These are phyloP conservation scores for Drosophila varians DNA, from an alignment of 1,140 invertebrate species.

Conservation along the genomic window DNA sequence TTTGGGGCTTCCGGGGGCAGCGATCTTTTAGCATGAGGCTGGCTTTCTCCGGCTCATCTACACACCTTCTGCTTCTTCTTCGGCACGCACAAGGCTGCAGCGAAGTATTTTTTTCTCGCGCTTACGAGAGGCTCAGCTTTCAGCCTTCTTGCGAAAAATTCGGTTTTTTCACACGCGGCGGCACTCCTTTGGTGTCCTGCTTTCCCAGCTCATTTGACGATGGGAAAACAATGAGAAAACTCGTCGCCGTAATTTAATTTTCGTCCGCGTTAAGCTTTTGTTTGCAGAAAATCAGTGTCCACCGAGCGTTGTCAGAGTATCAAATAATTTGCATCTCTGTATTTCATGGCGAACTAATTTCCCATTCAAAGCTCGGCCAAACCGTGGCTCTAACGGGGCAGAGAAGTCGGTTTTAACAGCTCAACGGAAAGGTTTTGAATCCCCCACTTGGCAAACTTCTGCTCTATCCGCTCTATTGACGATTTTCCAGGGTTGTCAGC, in stretches of 20 bases:
- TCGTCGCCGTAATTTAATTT: no score
- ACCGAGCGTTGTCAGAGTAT: background rate
- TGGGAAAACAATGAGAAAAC: background rate
- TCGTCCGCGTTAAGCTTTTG: background rate
- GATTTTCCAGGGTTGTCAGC: background rate
- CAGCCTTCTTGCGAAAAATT: background rate
- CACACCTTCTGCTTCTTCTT: background rate
- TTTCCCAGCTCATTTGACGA: background rate
- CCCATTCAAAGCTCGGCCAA: background rate
- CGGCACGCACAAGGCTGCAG: background rate
- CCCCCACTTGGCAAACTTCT: background rate
- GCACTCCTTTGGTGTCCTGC: background rate
- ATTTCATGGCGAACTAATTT: background rate
- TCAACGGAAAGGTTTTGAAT: background rate
- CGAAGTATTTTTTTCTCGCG: background rate
- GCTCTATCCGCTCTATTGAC: background rate
- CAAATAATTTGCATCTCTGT: background rate
- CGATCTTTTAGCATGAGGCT: slow-evolving; percentile 18
- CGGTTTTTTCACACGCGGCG: background rate
- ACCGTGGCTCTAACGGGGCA: background rate
- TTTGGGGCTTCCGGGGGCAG: background rate
- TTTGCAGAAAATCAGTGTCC: background rate
- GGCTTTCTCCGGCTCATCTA: slow-evolving; percentile 23
- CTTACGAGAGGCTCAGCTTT: background rate
- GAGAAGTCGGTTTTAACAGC: background rate